Percentiles rank a stretch among this genome's conserved stretches.
Conservation (phyloP, 2,113 vertebrate genomes). For the Istiophorus platypterus region DNA sequence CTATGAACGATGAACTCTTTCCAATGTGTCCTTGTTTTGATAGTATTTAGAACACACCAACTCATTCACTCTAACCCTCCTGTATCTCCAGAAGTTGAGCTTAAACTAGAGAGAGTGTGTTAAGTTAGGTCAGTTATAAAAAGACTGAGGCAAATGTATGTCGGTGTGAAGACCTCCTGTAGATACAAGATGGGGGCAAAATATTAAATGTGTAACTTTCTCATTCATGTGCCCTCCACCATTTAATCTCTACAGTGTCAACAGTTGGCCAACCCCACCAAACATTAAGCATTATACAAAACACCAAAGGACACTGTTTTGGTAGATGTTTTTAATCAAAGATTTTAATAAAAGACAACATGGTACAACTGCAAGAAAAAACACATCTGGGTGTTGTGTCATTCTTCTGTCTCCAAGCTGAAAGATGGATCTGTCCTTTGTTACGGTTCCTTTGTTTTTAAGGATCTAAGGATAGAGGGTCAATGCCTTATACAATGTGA, state of each 20-base stretch:
- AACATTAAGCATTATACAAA: neutral
- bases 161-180: slow-evolving; percentile 17
- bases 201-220: neutral
- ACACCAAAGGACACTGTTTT: neutral
- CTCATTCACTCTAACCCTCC: neutral
- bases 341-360: neutral
- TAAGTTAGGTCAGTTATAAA: slow-evolving; percentile 35
- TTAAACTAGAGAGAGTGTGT: neutral
- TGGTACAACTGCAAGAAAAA: neutral
- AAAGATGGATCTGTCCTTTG: neutral
- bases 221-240: neutral
- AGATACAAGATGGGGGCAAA: neutral
- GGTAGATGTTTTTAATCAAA: slow-evolving; percentile 1
- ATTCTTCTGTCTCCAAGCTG: neutral
- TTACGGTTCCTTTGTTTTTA: neutral
- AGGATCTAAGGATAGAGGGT: neutral
- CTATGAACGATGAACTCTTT: neutral
- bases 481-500: neutral
- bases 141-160: slow-evolving; percentile 27
- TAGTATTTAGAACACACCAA: neutral
- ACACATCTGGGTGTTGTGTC: neutral
- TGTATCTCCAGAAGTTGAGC: neutral
- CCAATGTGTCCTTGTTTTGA: neutral
- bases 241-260: too few species aligned
- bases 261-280: too few species aligned